A percentile compares a stretch with the other conserved stretches of the same genome.
Evolutionary conservation across 2,797 vertebrate species (phyloP).

Genomic region (Enoplosus armatus): DNA sequence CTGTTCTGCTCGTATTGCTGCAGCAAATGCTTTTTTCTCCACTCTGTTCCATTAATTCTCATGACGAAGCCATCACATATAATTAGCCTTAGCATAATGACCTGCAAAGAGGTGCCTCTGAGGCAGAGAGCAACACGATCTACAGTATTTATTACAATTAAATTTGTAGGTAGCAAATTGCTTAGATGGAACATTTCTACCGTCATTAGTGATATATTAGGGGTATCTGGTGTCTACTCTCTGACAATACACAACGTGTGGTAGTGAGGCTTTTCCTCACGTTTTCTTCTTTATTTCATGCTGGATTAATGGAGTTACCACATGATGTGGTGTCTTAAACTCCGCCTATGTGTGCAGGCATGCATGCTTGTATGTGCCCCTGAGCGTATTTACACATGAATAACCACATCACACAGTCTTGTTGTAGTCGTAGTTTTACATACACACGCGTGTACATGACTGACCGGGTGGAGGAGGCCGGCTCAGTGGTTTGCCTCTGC

Average conservation of each 20-base stretch:
- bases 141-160: constrained; percentile 53
- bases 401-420: constrained; percentile 6
- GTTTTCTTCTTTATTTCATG: neutral
- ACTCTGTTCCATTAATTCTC: constrained; percentile 45
- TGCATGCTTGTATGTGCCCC: constrained; percentile 24
- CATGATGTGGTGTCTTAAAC: neutral
- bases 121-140: constrained; percentile 34
- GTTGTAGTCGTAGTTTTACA: neutral
- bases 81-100: constrained; percentile 53
- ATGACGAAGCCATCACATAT: constrained; percentile 47
- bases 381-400: constrained; percentile 25
- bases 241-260: neutral
- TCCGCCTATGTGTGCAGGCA: neutral
- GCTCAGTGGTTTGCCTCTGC: constrained; percentile 96
- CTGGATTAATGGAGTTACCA: neutral
- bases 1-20: neutral
- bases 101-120: constrained; percentile 19
- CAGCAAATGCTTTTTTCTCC: constrained; percentile 2
- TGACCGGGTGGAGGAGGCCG: constrained; percentile 95
- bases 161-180: constrained; percentile 28
- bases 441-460: constrained; percentile 22
- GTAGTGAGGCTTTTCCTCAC: neutral
- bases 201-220: constrained; percentile 23
- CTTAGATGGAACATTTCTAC: neutral
- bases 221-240: neutral